These are phyloP conservation scores for Manis pentadactyla DNA, from an alignment of 2,797 vertebrate species.

Conservation along the genomic window DNA sequence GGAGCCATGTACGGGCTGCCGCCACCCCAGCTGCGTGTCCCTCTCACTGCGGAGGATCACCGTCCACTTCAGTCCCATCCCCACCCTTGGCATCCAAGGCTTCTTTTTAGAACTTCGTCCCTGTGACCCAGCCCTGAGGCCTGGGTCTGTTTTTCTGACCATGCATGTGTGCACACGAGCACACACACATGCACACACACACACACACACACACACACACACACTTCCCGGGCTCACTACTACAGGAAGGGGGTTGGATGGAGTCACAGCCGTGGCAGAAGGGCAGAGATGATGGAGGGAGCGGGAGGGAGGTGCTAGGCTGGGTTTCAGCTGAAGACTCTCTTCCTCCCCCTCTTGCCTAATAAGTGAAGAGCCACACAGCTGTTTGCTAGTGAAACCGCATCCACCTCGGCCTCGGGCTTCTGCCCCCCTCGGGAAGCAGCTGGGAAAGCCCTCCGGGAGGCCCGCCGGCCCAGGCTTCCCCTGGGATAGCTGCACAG, in stretches of 20 bases:
- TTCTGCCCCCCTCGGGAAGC: background rate
- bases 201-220: background rate
- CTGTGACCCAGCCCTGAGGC: background rate
- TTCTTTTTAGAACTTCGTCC: background rate
- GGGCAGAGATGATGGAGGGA: background rate
- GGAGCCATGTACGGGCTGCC: background rate
- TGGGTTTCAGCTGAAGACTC: background rate
- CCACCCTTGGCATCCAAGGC: background rate
- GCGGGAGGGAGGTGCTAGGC: background rate
- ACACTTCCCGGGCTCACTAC: background rate
- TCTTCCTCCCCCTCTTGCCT: background rate
- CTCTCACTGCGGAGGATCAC: fast-evolving
- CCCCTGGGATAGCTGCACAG: background rate
- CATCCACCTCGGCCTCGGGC: background rate
- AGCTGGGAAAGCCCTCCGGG: background rate
- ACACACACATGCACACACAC: fast-evolving
- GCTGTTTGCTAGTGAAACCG: constrained; percentile 33
- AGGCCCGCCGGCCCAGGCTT: background rate
- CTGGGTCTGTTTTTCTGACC: background rate
- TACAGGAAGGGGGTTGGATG: background rate
- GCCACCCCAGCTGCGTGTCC: background rate
- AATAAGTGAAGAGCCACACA: background rate
- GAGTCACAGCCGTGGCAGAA: background rate
- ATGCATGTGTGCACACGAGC: background rate
- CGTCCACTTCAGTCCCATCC: background rate